Conservation (phyloP, 1,140 invertebrate genomes). For the Drosophila cardini region DNA sequence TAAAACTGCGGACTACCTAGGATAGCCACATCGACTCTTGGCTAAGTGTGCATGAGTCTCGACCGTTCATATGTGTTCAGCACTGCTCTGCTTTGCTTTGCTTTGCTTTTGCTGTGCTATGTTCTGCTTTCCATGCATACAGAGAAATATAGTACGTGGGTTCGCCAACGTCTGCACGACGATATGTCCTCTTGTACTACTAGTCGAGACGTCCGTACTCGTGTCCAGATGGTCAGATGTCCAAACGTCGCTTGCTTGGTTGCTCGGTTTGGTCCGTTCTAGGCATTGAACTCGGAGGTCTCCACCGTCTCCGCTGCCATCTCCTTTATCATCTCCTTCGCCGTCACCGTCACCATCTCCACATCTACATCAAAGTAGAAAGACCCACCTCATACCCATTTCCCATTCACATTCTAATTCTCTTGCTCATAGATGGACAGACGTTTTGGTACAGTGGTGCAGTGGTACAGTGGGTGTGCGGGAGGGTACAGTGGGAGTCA, state of each 20-base stretch:
- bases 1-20: neutral
- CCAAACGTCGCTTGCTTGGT: constrained; percentile 50
- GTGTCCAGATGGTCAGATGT: constrained; percentile 56
- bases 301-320: constrained; percentile 10
- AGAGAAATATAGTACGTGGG: constrained; percentile 68
- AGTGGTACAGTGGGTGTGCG: no score
- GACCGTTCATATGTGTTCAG: constrained; percentile 44
- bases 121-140: constrained; percentile 50
- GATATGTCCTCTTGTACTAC: constrained; percentile 77
- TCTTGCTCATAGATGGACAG: constrained; percentile 38
- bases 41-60: constrained; percentile 57
- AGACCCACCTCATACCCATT: constrained; percentile 66
- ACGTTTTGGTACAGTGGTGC: no score
- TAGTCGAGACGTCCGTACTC: constrained; percentile 63
- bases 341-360: neutral
- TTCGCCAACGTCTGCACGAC: constrained; percentile 66
- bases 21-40: constrained; percentile 14
- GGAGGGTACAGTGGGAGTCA: constrained; percentile 56
- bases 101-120: constrained; percentile 26
- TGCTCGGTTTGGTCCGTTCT: constrained; percentile 28
- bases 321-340: no score
- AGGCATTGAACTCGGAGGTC: constrained; percentile 60
- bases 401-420: constrained; percentile 18
- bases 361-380: constrained; percentile 78
- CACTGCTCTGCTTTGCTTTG: neutral